Evolutionary conservation across 2,888 invertebrate genomes (phyloP), one percentile per base, ranked within the genome.

Genomic region (Osmoderma eremita): DNA sequence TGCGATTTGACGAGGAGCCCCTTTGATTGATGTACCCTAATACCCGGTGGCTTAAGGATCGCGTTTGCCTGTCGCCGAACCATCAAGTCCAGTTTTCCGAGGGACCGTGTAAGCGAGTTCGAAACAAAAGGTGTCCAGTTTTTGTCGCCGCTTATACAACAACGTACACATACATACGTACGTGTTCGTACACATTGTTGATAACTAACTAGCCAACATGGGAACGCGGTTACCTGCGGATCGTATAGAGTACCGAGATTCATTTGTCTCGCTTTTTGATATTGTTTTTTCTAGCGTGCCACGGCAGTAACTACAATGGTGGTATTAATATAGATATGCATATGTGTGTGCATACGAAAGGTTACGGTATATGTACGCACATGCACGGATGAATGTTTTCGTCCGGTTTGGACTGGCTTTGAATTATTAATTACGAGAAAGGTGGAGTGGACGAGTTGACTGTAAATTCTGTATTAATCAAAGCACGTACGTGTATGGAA

Each of bases 61-160:
- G 74, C 73, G 73, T 75, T 75, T 69, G 73, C 69, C 70, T 71
- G 74, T 66, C 72, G 68, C 67, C 20, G 22, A 41, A 62, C 5
- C 71, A 68, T 70, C 71, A 68, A 69, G 74, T 71, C 72, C 72
- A 71, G 72, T 74, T 73, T 72, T 72, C 72, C 71, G 73, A 75
- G 76, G 78, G 78, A 78, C 77, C 76, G 77, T 75, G 78, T 75
- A 76, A 76, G 75, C 76, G 73, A 74, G 74, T 73, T 73, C 73
- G 74, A 78, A 76, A 78, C 78, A 76, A 78, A 77, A 76, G 76
- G 75, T 75, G 75, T 72, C 78, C 76, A 76, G 76, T 78, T 78
- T 78, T 78, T 78, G 75, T 75, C 58, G 45, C 30, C 45, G 30
- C 58, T 45, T 68, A 73, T 72, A 71, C 38, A 30, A 30, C 18